phyloP scores from a whole-genome alignment of 2,113 vertebrate species.

The Notarius lentiginosus region DNA sequence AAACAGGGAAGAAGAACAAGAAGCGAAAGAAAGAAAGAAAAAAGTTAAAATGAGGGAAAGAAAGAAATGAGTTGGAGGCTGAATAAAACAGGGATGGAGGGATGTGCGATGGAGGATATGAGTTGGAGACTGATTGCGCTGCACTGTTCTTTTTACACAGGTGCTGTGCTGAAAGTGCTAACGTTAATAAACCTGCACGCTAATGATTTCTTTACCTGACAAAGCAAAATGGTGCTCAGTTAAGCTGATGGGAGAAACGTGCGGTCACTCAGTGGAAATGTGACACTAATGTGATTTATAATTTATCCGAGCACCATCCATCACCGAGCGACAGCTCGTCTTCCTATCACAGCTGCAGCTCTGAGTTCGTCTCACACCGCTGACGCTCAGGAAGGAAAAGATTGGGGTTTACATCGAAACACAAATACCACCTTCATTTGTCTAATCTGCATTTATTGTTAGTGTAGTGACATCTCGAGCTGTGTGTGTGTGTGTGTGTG shows the following conservation, averaged over 20 bases:
- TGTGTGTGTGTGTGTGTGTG: not conserved
- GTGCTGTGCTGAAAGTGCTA: not conserved
- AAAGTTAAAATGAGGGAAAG: no score
- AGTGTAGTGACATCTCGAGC: not conserved
- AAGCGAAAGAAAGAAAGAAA: no score
- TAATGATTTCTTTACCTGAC: not conserved
- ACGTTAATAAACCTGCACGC: not conserved
- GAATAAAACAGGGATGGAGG: not conserved
- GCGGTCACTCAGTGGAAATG: conserved; percentile 16
- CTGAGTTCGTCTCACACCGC: not conserved
- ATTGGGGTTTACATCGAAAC: not conserved
- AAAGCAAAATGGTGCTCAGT: not conserved
- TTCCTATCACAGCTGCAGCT: conserved; percentile 40
- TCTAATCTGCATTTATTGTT: not conserved
- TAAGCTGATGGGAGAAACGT: not conserved
- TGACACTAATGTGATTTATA: conserved; percentile 53
- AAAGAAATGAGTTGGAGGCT: no score
- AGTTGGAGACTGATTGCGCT: not conserved
- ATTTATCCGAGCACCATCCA: conserved; percentile 58
- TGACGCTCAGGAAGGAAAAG: not conserved
- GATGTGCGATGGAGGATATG: not conserved
- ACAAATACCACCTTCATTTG: not conserved
- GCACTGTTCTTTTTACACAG: not conserved
- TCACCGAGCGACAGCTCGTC: conserved; percentile 61
- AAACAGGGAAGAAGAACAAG: not conserved